Evolutionary conservation across 2,797 vertebrate species (phyloP).

Genomic region (Darevskia nairensis): DNA sequence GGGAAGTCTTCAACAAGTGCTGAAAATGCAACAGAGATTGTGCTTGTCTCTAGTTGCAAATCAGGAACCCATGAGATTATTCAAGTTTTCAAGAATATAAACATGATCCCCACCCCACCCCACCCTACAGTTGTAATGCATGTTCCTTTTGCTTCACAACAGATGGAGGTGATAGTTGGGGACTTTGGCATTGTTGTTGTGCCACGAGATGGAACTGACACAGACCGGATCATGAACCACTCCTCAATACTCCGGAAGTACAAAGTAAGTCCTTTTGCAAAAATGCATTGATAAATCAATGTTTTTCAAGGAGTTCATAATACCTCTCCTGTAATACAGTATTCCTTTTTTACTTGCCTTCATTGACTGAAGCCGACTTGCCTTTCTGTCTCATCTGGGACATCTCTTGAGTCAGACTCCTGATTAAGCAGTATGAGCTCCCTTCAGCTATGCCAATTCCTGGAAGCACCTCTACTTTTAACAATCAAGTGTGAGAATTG

Average conservation of each 20-base stretch:
- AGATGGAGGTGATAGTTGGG: slow-evolving; percentile 98
- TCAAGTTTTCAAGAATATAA: background rate
- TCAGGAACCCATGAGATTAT: background rate
- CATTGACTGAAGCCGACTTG: background rate
- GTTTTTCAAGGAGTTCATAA: too few species aligned
- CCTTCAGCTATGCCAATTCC: background rate
- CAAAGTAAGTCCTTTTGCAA: slow-evolving; percentile 80
- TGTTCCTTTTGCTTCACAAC: slow-evolving; percentile 30
- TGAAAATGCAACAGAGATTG: too few species aligned
- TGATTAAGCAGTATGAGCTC: too few species aligned
- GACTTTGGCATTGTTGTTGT: slow-evolving; percentile 98
- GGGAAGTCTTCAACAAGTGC: too few species aligned
- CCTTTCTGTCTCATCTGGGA: background rate
- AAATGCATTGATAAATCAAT: background rate
- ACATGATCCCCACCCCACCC: background rate
- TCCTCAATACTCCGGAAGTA: slow-evolving; percentile 96
- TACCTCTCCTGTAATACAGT: background rate
- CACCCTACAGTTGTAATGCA: background rate
- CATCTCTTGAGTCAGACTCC: background rate
- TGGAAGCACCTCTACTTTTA: background rate
- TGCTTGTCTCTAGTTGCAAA: accelerated
- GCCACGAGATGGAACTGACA: slow-evolving; percentile 91
- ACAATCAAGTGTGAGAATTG: background rate
- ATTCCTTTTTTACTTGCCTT: background rate
- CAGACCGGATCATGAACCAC: slow-evolving; percentile 96